Conservation (phyloP, 2,888 invertebrate species). For the Temnothorax unifasciatus region DNA sequence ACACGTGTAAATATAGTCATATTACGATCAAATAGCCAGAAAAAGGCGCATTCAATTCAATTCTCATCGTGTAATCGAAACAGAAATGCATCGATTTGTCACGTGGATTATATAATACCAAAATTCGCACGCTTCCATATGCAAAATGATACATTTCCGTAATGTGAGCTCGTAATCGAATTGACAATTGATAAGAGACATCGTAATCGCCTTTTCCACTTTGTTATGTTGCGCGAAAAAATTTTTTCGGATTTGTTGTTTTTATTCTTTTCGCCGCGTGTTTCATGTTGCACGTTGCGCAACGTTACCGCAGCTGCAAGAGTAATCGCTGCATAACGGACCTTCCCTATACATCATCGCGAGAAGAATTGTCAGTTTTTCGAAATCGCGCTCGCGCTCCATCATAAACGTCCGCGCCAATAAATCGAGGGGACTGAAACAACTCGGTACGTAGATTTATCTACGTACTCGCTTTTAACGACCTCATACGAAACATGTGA, state of each 20-base stretch:
- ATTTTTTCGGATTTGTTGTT: background rate
- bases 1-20: background rate
- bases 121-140: background rate
- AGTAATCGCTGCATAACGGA: conserved; percentile 36
- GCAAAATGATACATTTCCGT: background rate
- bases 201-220: background rate
- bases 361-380: conserved; percentile 43
- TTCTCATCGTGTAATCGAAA: background rate
- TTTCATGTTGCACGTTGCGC: background rate
- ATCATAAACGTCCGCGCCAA: conserved; percentile 40
- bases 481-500: background rate
- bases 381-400: conserved; percentile 35
- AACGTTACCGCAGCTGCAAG: conserved; percentile 36
- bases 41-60: conserved; percentile 6
- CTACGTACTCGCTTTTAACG: conserved; percentile 5
- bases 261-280: conserved; percentile 7
- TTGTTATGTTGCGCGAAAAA: background rate
- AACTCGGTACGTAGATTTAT: conserved; percentile 27
- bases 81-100: background rate
- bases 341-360: conserved; percentile 36
- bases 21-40: background rate
- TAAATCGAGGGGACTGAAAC: conserved; percentile 37
- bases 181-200: background rate
- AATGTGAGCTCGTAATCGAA: background rate
- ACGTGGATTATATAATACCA: background rate